Evolutionary conservation across 2,113 vertebrate genomes (phyloP), one percentile per base, ranked within the genome.

Genomic region (Misgurnus anguillicaudatus): DNA sequence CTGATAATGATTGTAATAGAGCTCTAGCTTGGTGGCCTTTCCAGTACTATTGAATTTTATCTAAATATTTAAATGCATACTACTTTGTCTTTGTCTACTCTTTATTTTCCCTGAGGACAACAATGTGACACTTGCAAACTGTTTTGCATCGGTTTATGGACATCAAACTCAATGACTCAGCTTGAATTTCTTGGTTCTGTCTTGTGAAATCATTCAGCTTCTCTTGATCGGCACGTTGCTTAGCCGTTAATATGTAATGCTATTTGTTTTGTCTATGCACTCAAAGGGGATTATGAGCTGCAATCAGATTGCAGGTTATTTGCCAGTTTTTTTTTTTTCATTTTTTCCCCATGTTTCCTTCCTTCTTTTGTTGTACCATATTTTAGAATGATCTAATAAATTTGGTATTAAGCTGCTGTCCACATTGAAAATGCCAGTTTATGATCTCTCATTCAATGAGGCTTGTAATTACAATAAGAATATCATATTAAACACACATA

Each of bases 391-490:
- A 85, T 88, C 78, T 86, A 75, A 82, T 81, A 75, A 66, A 75
- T 82, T 69, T 72, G 85, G 77, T 80, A 82, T 77, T 11, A 17
- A 81, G 82, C 75, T 84, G 76, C 84, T 58, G 61, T 77, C 42
- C 86, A 67, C 73, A 69, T 82, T 80, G 64, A 85, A 85, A 86
- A 89, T 88, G 81, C 86, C 80, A 87, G 86, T 86, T 79, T 51
- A 86, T 85, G 58, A 85, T 87, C 75, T 88, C 80, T 90, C 63
- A 82, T 75, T 80, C 70, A 68, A 13, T 16, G 41, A 75, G 88
- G 85, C 86, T 85, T 92, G 87, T 87, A 88, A 88, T 87, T 84
- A 91, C 84, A 90, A 89, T 91, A 89, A 82, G 31, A 82, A 69
- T 79, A 78, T 83, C 79, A 66, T 82, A 85, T 74, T 51, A 81